A percentile compares a stretch with the other conserved stretches of the same genome.
Conservation (phyloP, 2,113 vertebrate species). For the Chionodraco myersi region DNA sequence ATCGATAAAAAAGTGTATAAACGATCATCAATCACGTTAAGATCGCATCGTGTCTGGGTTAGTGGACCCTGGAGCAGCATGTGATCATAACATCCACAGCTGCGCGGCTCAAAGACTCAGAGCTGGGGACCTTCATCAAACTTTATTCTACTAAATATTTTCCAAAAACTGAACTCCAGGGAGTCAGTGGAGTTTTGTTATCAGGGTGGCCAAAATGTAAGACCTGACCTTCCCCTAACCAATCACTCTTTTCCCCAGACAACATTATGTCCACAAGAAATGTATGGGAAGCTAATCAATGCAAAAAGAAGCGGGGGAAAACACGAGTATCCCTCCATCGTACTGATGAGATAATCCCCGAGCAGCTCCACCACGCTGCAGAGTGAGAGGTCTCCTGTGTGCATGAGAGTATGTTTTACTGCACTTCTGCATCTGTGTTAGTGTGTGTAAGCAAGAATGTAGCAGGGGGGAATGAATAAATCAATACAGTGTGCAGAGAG, state of each 20-base stretch:
- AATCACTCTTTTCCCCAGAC: conserved; percentile 53
- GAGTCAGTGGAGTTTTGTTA: conserved; percentile 47
- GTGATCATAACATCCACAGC: conserved; percentile 20
- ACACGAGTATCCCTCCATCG: conserved; percentile 17
- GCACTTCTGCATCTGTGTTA: neutral
- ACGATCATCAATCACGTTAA: conserved; percentile 19
- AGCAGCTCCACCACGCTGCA: conserved; percentile 29
- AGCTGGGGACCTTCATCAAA: conserved; percentile 21
- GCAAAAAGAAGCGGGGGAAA: neutral
- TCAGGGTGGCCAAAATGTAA: conserved; percentile 63
- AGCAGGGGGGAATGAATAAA: neutral
- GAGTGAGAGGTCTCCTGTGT: conserved; percentile 23
- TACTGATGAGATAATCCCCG: conserved; percentile 58
- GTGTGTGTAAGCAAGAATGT: neutral
- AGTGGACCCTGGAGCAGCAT: conserved; percentile 1
- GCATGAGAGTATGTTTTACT: neutral
- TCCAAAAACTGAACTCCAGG: conserved; percentile 46
- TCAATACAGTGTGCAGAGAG: neutral
- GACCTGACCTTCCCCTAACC: conserved; percentile 9
- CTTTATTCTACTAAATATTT: conserved; percentile 1
- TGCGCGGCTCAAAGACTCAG: conserved; percentile 7
- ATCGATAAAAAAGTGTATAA: neutral
- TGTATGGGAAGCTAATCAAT: conserved; percentile 15
- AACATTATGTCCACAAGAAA: conserved; percentile 31
- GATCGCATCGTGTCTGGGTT: conserved; percentile 14